A percentile compares a stretch with the other conserved stretches of the same genome.
These are phyloP conservation scores for Perithous albicinctus DNA, from an alignment of 2,888 invertebrate genomes.

Conservation along the genomic window DNA sequence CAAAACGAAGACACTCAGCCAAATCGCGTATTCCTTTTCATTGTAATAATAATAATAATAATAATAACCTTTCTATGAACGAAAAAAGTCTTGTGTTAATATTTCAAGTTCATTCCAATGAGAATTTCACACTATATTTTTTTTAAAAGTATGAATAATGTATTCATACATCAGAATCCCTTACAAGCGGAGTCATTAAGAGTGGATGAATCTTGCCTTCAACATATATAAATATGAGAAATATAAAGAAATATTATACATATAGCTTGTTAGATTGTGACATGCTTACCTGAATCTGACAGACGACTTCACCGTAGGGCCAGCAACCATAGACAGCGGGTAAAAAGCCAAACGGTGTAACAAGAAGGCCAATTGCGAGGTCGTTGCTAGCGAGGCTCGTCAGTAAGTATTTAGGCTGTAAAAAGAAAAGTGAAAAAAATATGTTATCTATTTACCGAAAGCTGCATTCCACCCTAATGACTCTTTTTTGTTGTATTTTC, in stretches of 20 bases:
- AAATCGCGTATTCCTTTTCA: no score
- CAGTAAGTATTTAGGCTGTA: slow-evolving; percentile 93
- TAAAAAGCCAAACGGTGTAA: slow-evolving; percentile 93
- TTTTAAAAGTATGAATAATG: no score
- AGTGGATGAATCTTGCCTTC: no score
- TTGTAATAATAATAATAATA: no score
- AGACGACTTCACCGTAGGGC: slow-evolving; percentile 96
- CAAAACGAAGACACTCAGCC: no score
- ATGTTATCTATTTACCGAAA: slow-evolving; percentile 24
- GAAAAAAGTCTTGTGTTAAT: no score
- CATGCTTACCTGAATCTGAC: slow-evolving; percentile 92
- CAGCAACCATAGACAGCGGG: slow-evolving; percentile 95
- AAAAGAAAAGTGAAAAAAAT: slow-evolving; percentile 64
- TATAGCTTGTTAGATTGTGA: not conserved
- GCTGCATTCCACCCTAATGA: not conserved
- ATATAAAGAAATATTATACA: not conserved
- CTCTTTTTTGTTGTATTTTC: slow-evolving; percentile 1
- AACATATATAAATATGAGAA: not conserved
- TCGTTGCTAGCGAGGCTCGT: slow-evolving; percentile 95
- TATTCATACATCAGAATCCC: no score
- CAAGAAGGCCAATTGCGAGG: slow-evolving; percentile 93
- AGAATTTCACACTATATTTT: no score
- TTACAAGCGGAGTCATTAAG: no score
- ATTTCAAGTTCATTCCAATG: no score
- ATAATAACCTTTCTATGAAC: no score